Evolutionary conservation across 2,797 vertebrate species (phyloP), one percentile per base, ranked within the genome.

Genomic region (Champsocephalus esox): DNA sequence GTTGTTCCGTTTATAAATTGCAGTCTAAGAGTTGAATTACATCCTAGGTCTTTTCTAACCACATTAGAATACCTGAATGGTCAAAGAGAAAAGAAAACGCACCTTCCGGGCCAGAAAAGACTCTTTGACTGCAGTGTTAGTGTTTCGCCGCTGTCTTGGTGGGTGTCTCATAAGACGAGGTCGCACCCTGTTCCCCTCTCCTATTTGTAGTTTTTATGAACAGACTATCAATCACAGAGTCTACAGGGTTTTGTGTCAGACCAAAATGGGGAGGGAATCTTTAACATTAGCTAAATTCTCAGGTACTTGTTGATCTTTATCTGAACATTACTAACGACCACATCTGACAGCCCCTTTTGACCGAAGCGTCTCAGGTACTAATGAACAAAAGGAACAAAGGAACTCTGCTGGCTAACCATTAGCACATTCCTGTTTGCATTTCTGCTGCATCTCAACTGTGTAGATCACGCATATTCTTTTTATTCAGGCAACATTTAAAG

Each of bases 161-260:
- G 63, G 44, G 50, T 13, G 45, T 51, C 48, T 68, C 48, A 68
- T 65, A 56, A 69, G 73, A 64, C n/a, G 13, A n/a, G 7, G 32
- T 34, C 49, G 21, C 41, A 75, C 28, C 44, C 43, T 61, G 64
- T 48, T 9, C 51, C 24, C 17, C 19, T 54, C n/a, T 55, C 16
- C 32, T 12, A 58, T 60, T 44, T 24, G 58, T 44, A n/a, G 19
- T 57, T 5, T 57, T 41, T 17, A 12, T 41, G 56, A 34, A 17
- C 21, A 14, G 34, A 66, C 17, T 7, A 14, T 68, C 7, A 1
- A 66, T 60, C 63, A 59, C 46, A 9, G 32, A 14, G 16, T 50
- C 12, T 13, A 49, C 49, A n/a, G 19, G 19, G 44, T 46, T 48
- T 67, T n/a, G 12, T 3, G n/a, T 44, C 14, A 28, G 56, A 16